A percentile compares a stretch with the other conserved stretches of the same genome.
Evolutionary conservation across 2,113 vertebrate genomes (phyloP).

Genomic region (Hucho hucho): DNA sequence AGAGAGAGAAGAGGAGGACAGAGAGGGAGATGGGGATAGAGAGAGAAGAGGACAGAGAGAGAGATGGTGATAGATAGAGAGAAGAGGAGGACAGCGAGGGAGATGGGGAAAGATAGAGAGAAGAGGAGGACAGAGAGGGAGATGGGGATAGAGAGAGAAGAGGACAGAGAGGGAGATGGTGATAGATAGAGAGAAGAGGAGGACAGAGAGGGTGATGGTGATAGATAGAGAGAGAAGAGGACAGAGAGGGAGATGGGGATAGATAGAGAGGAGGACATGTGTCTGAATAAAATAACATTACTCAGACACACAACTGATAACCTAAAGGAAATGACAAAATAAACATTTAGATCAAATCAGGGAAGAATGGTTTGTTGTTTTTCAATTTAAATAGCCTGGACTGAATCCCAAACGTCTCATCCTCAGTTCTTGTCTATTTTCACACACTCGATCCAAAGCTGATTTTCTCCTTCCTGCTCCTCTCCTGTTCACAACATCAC

Average conservation of each 20-base stretch:
- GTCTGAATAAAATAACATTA: background rate
- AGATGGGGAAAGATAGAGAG: too few species aligned
- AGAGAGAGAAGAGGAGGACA: too few species aligned
- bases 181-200: too few species aligned
- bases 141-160: too few species aligned
- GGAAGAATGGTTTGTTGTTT: background rate
- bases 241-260: conserved; percentile 57
- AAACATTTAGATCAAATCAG: background rate
- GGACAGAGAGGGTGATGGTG: conserved; percentile 48
- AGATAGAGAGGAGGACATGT: conserved; percentile 58
- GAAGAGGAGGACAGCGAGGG: too few species aligned
- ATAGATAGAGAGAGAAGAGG: conserved; percentile 60
- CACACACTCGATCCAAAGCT: conserved; percentile 43
- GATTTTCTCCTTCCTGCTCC: conserved; percentile 37
- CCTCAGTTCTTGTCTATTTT: conserved; percentile 33
- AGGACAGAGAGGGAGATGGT: too few species aligned
- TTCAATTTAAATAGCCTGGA: background rate
- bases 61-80: too few species aligned
- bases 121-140: too few species aligned
- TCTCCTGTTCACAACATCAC: conserved; percentile 40
- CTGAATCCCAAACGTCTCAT: conserved; percentile 3
- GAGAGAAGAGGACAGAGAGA: too few species aligned
- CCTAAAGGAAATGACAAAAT: background rate
- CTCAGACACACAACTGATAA: background rate
- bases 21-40: too few species aligned